Conservation (phyloP, 1,140 invertebrate genomes). For the Bicyclus anynana region DNA sequence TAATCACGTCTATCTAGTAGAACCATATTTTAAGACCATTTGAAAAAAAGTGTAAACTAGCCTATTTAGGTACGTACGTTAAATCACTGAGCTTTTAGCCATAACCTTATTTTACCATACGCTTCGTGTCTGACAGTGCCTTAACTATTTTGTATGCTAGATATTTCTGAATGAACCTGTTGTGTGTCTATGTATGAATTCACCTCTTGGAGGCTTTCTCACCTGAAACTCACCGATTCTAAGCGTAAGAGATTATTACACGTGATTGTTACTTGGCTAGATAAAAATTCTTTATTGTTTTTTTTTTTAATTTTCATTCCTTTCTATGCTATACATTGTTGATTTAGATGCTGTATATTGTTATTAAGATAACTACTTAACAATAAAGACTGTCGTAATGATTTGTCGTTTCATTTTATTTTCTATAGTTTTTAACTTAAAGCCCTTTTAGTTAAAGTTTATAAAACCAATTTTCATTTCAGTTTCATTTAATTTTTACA, state of each 20-base stretch:
- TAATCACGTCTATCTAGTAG: no score
- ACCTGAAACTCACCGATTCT: constrained; percentile 57
- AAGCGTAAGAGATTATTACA: constrained; percentile 33
- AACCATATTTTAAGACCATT: no score
- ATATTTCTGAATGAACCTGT: constrained; percentile 4
- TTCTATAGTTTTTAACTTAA: neutral
- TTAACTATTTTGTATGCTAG: neutral
- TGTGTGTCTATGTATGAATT: constrained; percentile 22
- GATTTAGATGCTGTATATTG: constrained; percentile 46
- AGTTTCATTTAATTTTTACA: no score
- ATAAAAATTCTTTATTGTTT: constrained; percentile 14
- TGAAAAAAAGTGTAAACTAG: no score
- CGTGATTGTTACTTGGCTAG: constrained; percentile 28
- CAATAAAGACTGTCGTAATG: constrained; percentile 65
- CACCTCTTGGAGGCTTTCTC: constrained; percentile 55
- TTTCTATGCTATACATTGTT: constrained; percentile 15
- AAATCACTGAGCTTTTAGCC: no score
- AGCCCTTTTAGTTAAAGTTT: no score
- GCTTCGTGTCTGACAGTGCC: neutral
- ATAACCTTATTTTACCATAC: no score
- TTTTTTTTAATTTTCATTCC: neutral
- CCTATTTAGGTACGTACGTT: no score
- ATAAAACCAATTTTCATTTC: no score
- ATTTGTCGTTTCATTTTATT: constrained; percentile 2
- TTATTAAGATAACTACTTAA: constrained; percentile 54